These are phyloP conservation scores for Caenorhabditis sinica DNA, from an alignment of 2,888 invertebrate genomes.

Conservation along the genomic window DNA sequence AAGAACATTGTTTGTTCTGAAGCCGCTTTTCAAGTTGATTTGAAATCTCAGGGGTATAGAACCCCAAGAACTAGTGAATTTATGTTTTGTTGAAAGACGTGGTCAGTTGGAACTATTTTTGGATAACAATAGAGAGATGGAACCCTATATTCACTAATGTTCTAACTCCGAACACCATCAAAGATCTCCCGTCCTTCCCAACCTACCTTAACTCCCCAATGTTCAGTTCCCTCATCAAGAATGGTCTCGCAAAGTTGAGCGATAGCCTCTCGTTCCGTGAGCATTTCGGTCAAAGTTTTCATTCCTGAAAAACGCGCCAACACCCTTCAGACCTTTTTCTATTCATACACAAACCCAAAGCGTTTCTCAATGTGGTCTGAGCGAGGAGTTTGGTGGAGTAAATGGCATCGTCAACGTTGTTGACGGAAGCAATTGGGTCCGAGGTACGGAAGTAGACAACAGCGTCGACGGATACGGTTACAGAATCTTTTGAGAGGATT, in stretches of 20 bases:
- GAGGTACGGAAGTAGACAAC: slow-evolving; percentile 83
- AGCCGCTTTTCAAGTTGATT: neutral
- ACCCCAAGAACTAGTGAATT: too few relatives aligned
- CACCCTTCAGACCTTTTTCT: neutral
- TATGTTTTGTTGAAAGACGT: neutral
- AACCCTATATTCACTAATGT: too few relatives aligned
- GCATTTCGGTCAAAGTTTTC: slow-evolving; percentile 95
- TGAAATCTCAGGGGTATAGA: neutral
- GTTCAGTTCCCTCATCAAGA: slow-evolving; percentile 84
- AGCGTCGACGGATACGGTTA: slow-evolving; percentile 81
- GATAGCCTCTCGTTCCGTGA: slow-evolving; percentile 91
- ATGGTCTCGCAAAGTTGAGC: slow-evolving; percentile 84
- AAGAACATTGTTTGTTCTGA: neutral
- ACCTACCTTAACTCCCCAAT: slow-evolving; percentile 83
- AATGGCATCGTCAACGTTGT: slow-evolving; percentile 84
- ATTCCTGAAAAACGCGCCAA: slow-evolving; percentile 89
- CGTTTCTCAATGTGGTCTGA: slow-evolving; percentile 88
- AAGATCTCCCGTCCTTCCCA: too few relatives aligned
- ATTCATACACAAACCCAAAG: slow-evolving; percentile 86
- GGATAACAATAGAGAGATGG: too few relatives aligned
- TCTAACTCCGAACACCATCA: too few relatives aligned
- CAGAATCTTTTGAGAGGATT: slow-evolving; percentile 84
- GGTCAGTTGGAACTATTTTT: neutral
- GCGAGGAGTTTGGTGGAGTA: slow-evolving; percentile 89
- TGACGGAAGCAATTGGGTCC: slow-evolving; percentile 81